These are phyloP conservation scores for Neodiprion lecontei DNA, from an alignment of 1,140 invertebrate genomes.

Conservation along the genomic window DNA sequence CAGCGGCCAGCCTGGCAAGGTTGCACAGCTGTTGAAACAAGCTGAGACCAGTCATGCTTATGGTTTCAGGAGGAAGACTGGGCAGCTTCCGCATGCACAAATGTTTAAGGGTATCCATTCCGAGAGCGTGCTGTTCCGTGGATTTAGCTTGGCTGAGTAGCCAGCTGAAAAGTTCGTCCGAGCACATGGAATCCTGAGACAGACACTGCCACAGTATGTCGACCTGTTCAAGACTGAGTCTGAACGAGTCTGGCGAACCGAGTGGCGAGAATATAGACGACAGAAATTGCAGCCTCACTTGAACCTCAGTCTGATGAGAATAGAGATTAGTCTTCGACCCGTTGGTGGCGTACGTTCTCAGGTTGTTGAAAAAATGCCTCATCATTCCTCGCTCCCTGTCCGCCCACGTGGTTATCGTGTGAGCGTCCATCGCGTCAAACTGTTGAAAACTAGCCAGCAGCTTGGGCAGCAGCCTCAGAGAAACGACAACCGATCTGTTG, in stretches of 20 bases:
- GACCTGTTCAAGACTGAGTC: conserved; percentile 86
- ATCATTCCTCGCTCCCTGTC: conserved; percentile 91
- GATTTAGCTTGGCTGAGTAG: conserved; percentile 87
- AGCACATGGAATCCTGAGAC: conserved; percentile 80
- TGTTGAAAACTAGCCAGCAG: conserved; percentile 92
- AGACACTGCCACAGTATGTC: conserved; percentile 91
- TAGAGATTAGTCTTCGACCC: conserved; percentile 65
- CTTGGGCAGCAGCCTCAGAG: conserved; percentile 86
- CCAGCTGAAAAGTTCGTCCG: conserved; percentile 93
- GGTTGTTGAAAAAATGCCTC: conserved; percentile 89
- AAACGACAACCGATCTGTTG: conserved; percentile 88
- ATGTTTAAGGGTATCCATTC: conserved; percentile 84
- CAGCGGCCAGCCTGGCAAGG: conserved; percentile 75
- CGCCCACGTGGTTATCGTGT: conserved; percentile 87
- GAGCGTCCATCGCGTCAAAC: conserved; percentile 81
- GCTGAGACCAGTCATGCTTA: conserved; percentile 90
- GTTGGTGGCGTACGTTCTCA: conserved; percentile 68
- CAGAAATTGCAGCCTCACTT: conserved; percentile 89
- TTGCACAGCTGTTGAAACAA: conserved; percentile 91
- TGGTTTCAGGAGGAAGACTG: conserved; percentile 83
- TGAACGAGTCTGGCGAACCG: conserved; percentile 88
- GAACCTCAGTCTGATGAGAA: conserved; percentile 88
- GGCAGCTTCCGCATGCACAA: conserved; percentile 90
- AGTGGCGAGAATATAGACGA: conserved; percentile 90
- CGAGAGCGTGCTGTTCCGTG: conserved; percentile 89